Percentiles rank a stretch among this genome's conserved stretches.
Evolutionary conservation across 1,140 invertebrate species (phyloP).

Genomic region (Battus philenor): DNA sequence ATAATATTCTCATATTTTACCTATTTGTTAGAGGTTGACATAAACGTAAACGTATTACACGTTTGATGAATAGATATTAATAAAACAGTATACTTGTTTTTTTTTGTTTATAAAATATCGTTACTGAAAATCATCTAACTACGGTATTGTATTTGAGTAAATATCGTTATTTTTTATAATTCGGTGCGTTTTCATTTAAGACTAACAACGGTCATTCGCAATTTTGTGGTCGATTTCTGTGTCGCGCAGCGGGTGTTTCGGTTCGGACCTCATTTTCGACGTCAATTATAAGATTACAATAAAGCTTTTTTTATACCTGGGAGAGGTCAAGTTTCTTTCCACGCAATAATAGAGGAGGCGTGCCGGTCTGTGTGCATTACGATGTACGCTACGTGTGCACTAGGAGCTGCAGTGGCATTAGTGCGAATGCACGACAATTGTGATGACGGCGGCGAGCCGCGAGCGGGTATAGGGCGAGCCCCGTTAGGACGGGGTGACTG

Average conservation of each 20-base stretch:
- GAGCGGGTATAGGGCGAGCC: constrained; percentile 63
- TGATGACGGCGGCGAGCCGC: constrained; percentile 52
- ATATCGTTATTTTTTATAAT: too few species aligned
- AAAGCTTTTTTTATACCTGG: constrained; percentile 10
- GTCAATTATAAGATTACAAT: constrained; percentile 4
- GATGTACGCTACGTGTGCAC: constrained; percentile 51
- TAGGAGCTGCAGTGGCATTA: constrained; percentile 57
- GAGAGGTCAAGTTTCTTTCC: neutral
- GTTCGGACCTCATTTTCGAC: constrained; percentile 37
- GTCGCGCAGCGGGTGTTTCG: constrained; percentile 34
- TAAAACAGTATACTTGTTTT: constrained; percentile 12
- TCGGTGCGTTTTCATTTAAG: constrained; percentile 13
- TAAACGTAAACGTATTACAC: constrained; percentile 33
- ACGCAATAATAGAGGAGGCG: neutral
- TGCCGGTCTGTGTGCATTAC: constrained; percentile 13
- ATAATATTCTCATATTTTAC: constrained; percentile 52
- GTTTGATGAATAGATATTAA: constrained; percentile 30
- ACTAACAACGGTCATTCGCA: constrained; percentile 25
- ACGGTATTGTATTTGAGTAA: constrained; percentile 2
- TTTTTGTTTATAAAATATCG: constrained; percentile 8
- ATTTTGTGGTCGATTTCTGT: constrained; percentile 32
- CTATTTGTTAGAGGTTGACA: constrained; percentile 32
- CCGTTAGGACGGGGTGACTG: constrained; percentile 72
- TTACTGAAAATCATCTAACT: neutral
- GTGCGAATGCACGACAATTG: constrained; percentile 64